Evolutionary conservation across 2,888 invertebrate species (phyloP), one percentile per base, ranked within the genome.

Genomic region (Drosophila testacea): DNA sequence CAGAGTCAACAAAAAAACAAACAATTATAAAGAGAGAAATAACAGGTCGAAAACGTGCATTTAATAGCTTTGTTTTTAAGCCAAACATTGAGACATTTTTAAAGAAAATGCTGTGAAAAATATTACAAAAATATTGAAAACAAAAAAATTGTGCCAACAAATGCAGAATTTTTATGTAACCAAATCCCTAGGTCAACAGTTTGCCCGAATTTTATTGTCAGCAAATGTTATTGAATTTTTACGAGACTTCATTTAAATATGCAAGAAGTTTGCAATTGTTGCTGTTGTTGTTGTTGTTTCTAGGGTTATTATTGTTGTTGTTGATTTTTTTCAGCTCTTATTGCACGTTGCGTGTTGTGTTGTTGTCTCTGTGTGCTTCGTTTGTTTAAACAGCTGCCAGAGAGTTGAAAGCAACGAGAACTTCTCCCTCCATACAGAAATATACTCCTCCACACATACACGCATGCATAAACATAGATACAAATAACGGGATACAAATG

Each of bases 201-300:
- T 46, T 52, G 47, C 10, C 44, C 56, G 61, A 60, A 44, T 48
- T 60, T 44, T 48, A 52, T 39, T 64, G 81, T 71, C 69, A 64
- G 79, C 85, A 66, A 77, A 77, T 86, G 79, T 78, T 83, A 83
- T 83, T 83, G 83, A 77, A 89, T 87, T 83, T 83, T 83, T 88
- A 88, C 9, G 28, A 56, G 34, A 62, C 11, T 47, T 30, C n/a
- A 32, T 27, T 55, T 48, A 48, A 55, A 64, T 51, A 54, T 52
- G 64, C 68, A 69, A 57, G 38, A 66, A 72, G 59, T 67, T 52
- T 52, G 56, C 64, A 51, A 57, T 39, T 59, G 41, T 60, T 57
- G 48, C 34, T 55, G 36, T 60, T 57, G 48, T 32, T 55, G 44
- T 13, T 52, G 42, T 36, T 55, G 28, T 47, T 34, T 27, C 28